Evolutionary conservation across 2,113 vertebrate genomes (phyloP), one percentile per base, ranked within the genome.

Genomic region (Lagenorhynchus albirostris): DNA sequence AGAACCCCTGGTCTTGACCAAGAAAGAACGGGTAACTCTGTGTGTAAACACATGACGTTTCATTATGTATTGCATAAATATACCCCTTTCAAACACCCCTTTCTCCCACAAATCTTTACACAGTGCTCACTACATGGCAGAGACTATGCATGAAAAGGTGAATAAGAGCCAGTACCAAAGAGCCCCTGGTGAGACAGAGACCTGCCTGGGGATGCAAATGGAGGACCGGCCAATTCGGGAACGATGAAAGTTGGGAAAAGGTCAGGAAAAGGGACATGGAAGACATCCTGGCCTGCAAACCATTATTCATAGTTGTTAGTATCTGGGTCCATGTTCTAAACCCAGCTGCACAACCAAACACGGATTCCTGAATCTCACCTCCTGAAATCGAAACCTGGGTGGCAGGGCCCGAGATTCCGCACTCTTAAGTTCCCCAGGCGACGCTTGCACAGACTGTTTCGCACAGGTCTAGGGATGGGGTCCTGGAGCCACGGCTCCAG

Each of bases 301-400:
- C 41, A 15, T 55, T 10, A 17, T 20, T 83, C 18, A 31, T 0
- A 2, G 5, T 4, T 4, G 0, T 26, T 11, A 38, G 11, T 18
- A 29, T 60, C 55, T 55, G 47, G 7, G n/a, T n/a, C 38, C 47
- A 3, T 0, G 25, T 68, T 79, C 63, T 73, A 73, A 44, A 41
- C 1, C n/a, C 13, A 6, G 33, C n/a, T 29, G 11, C 11, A 21
- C 23, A 67, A 44, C 70, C 41, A 55, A 36, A 62, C 10, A 18
- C 0, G 12, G 41, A 21, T 10, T 36, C 62, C n/a, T 21, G 14
- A 6, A 53, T n/a, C 47, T 90, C 6, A 44, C 12, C 29, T 65
- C 33, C 60, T n/a, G 9, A 80, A 79, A 60, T 18, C 4, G 53
- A 44, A 58, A 68, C 55, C 55, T 14, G 4, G 14, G 68, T 2